A percentile compares a stretch with the other conserved stretches of the same genome.
These are phyloP conservation scores for Forbesichthys papilliferus DNA, from an alignment of 2,113 vertebrate species.

Conservation along the genomic window DNA sequence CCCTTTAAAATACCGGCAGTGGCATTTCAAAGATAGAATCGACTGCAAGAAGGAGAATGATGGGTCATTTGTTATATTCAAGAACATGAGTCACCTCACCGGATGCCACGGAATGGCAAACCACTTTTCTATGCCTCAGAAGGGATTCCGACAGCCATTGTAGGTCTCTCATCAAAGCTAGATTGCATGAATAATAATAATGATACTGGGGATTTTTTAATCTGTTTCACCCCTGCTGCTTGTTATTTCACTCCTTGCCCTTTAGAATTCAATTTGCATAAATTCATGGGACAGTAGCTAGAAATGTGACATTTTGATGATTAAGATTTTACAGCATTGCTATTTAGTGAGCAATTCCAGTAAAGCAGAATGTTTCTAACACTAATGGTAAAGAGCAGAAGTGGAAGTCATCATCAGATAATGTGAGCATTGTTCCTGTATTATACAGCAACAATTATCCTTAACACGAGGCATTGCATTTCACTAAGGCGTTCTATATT, in stretches of 20 bases:
- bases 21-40: constrained; percentile 4
- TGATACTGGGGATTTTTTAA: constrained; percentile 30
- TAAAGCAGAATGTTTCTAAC: background rate
- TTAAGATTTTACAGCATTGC: background rate
- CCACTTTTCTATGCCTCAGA: constrained; percentile 32
- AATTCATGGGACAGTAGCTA: constrained; percentile 34
- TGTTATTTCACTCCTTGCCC: constrained; percentile 56
- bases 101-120: constrained; percentile 19
- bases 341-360: background rate
- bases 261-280: constrained; percentile 68
- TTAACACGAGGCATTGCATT: background rate
- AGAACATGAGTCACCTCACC: constrained; percentile 5
- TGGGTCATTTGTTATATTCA: background rate
- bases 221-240: constrained; percentile 7
- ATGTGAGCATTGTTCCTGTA: background rate
- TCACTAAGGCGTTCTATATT: too few relatives aligned
- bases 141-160: constrained; percentile 37
- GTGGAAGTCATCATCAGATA: background rate
- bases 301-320: constrained; percentile 23
- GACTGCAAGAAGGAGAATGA: background rate
- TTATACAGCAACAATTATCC: background rate
- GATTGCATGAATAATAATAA: constrained; percentile 20
- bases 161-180: constrained; percentile 25
- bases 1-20: constrained; percentile 3
- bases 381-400: background rate